Evolutionary conservation across 2,888 invertebrate genomes (phyloP), one percentile per base, ranked within the genome.

Genomic region (Mythimna albipuncta): DNA sequence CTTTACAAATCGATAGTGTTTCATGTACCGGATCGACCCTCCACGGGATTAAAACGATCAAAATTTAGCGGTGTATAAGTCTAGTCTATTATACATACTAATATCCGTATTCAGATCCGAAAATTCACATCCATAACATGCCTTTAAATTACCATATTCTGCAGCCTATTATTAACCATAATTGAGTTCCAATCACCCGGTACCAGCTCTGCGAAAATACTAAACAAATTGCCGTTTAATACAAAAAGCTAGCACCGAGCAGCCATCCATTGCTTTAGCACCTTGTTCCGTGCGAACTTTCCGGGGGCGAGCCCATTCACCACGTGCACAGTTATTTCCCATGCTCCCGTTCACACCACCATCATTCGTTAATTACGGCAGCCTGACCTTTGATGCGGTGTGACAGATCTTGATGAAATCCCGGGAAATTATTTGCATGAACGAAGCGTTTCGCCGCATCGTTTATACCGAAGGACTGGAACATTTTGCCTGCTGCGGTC

Each of bases 291-390:
- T 91, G 91, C 84, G 89, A 91, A 91, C 87, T 88, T 89, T 86
- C 87, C 87, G 87, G 38, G 38, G 66, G 70, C 85, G 74, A 84
- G 81, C 78, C 83, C 81, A 87, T 88, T 88, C 85, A 84, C 77
- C 69, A 83, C 72, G 79, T 87, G 86, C 89, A 92, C 90, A 91
- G 92, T 91, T 92, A 89, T 83, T 93, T 95, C 95, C 88, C 95
- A 95, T 94, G 95, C 88, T 90, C 94, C 84, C 92, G 90, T 95
- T 95, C 95, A 86, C 95, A 94, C 77, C 80, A 81, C 87, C 88
- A 93, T 94, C 94, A 93, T 94, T 90, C 84, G 86, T 85, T 92
- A 90, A 91, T 91, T 90, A 90, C 87, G 80, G 79, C 89, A 89
- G 93, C 94, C 91, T 91, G 92, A 92, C 93, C 94, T 92, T 90